Base-by-base conservation (phyloP, 2,888 invertebrate species). In the Cataglyphis cursor region DNA sequence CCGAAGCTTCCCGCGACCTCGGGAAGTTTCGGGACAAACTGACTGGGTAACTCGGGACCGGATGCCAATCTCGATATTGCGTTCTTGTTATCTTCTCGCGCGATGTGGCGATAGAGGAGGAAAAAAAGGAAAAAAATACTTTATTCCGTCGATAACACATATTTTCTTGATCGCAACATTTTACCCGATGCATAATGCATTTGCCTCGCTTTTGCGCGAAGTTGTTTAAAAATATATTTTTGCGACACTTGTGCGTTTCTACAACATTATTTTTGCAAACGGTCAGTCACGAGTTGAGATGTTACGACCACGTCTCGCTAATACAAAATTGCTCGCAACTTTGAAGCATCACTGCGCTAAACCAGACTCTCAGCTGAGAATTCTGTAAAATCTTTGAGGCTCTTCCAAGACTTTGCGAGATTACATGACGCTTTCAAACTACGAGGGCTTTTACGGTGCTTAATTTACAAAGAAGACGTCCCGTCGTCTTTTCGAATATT, bases 391-490 rank as follows among this genome's bases (percentile, higher is more conserved):
- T 65, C 65, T 76, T 76, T 66, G 76, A 76, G 35, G 24, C 76
- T 76, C 21, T 38, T 66, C 38, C 66, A 12, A 75, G 75, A 75
- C 51, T 76, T 66, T 38, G 76, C 54, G 15, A 66, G 76, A 76
- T 76, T 76, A 76, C 66, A 54, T 28, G 76, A 76, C 76, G 66
- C 35, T 76, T 66, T 76, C 28, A 76, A 66, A 28, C 75, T 66
- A 66, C 51, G 65, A 24, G 18, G 38, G 75, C 66, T 76, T 76
- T 76, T 54, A 54, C 66, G 54, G n/a, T 66, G 38, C 66, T 76
- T 76, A 76, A 76, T 76, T 76, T 76, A 76, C 66, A 54, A 76
- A 76, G 66, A 76, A 76, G 66, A 54, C 66, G 66, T 66, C 76
- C 28, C 54, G 66, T 38, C 41, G 76, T 38, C 51, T 76, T 76